These are phyloP conservation scores for Gymnogyps californianus DNA, from an alignment of 2,113 vertebrate species.

Conservation along the genomic window DNA sequence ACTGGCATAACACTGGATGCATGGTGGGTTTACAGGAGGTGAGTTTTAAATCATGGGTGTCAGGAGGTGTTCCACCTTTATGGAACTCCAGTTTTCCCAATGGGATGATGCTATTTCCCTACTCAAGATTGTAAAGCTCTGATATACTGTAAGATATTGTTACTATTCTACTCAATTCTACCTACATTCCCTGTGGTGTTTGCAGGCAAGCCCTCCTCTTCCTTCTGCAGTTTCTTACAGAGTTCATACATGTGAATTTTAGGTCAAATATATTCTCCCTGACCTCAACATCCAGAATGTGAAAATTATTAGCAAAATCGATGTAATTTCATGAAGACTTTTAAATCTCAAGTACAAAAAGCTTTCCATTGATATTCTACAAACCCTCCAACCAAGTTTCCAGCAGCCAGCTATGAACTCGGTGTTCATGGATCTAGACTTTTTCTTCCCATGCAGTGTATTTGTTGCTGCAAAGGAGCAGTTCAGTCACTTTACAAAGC, in stretches of 20 bases:
- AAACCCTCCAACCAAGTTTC: background rate
- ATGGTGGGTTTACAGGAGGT: background rate
- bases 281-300: background rate
- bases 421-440: background rate
- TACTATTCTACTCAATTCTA: background rate
- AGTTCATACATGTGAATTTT: background rate
- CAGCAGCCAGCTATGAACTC: background rate
- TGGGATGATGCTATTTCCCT: background rate
- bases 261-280: background rate
- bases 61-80: background rate
- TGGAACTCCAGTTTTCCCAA: background rate
- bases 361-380: fast-evolving
- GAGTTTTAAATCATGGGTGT: background rate
- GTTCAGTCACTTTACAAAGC: background rate
- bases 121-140: background rate
- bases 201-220: background rate
- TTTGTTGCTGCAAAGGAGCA: background rate
- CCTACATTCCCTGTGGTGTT: background rate
- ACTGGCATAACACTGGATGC: background rate
- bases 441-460: background rate
- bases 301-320: background rate
- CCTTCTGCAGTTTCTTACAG: background rate
- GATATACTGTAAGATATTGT: background rate
- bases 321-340: background rate
- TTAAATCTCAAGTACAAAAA: background rate